Percentiles rank a stretch among this genome's conserved stretches.
Conservation (phyloP, 2,888 invertebrate species). For the Melanotus villosus region DNA sequence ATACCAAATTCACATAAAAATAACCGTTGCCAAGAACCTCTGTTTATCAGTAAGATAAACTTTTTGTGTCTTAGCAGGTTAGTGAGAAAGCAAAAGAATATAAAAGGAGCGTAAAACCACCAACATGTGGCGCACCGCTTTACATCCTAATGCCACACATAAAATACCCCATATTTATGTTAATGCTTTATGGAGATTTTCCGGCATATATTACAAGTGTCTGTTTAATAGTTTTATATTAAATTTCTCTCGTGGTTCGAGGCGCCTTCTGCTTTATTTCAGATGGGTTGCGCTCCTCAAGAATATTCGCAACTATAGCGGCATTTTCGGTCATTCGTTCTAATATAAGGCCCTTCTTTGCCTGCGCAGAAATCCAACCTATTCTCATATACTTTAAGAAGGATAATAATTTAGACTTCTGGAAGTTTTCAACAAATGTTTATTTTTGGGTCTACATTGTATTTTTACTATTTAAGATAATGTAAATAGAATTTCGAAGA, state of each 20-base stretch:
- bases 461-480: background rate
- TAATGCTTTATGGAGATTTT: constrained; percentile 54
- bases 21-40: no score
- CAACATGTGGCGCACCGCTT: constrained; percentile 55
- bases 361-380: background rate
- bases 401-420: background rate
- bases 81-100: constrained; percentile 37
- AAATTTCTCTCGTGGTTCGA: constrained; percentile 49
- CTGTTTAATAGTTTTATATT: constrained; percentile 57
- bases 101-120: constrained; percentile 51
- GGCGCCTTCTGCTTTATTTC: constrained; percentile 41
- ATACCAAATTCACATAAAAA: no score
- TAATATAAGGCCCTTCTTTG: background rate
- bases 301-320: constrained; percentile 27
- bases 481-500: background rate
- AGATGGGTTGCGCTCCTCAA: constrained; percentile 16
- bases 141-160: constrained; percentile 55
- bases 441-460: background rate
- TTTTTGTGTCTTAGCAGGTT: constrained; percentile 40
- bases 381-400: background rate
- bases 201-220: constrained; percentile 54
- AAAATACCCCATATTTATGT: constrained; percentile 56
- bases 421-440: background rate
- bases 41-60: constrained; percentile 15
- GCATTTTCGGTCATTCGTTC: constrained; percentile 14